Evolutionary conservation across 2,888 invertebrate species (phyloP), one percentile per base, ranked within the genome.

Genomic region (Smittia aterrima): DNA sequence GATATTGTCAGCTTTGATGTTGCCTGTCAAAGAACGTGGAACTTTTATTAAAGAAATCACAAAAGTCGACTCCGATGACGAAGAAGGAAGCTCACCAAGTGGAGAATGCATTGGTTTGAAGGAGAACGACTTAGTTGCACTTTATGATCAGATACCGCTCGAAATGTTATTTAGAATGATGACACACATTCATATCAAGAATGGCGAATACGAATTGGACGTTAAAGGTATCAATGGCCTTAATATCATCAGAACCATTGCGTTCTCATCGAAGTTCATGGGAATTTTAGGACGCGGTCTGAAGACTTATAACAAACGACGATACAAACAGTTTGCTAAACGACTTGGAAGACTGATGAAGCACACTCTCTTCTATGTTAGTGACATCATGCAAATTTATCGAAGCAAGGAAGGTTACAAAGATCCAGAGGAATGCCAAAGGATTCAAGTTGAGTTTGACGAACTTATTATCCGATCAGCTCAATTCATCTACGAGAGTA

Each of bases 81-180:
- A 92, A 81, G 93, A 92, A 81, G 91, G 91, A 77, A 89, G 89
- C 75, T 90, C 89, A 70, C 82, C 85, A 1, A 74, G 78, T 0
- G 83, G 82, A 1, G 84, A 85, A 24, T 86, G 85, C 77, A 84
- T 80, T 78, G 88, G 88, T 6, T 84, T 92, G 1, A 87, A 87
- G 76, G 93, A 93, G 81, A 90, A 88, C 78, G 93, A 93, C 82
- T 81, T 93, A 47, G 89, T 92, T 27, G 86, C 88, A 0, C 80
- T 93, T n/a, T 83, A 93, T 0, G 89, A 90, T 81, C 93, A 93
- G 82, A 84, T 93, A 76, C 90, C 92, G 0, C 83, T 92, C 75
- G 88, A 89, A 76, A 85, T 85, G 77, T 79, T 92, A 18, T 92
- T 92, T 79, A 84, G 87, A 78, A 82, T 85, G n/a, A 79, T 83